Evolutionary conservation across 2,113 vertebrate species (phyloP), one percentile per base, ranked within the genome.

Genomic region (Crypturellus undulatus): DNA sequence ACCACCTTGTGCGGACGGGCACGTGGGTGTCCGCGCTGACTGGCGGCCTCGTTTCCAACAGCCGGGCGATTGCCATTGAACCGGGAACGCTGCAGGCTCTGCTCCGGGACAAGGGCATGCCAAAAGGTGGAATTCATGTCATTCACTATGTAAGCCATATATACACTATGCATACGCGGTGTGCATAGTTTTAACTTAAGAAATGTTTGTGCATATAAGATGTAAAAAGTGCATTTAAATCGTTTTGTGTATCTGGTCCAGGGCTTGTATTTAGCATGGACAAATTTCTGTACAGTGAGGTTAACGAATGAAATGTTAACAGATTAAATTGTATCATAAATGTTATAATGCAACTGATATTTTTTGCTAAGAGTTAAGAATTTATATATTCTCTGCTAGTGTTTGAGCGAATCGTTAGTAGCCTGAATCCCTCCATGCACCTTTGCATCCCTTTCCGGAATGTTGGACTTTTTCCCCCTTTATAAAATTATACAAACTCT

Each of bases 61-160:
- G 93, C 13, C 12, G 75, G 97, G 81, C 95, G 96, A 89, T 94
- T 62, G 2, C 81, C 93, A 62, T 60, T 93, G 87, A 95, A 79
- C 97, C 89, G 78, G 77, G 51, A 96, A 89, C 26, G 84, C 77
- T 69, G 78, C 13, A 77, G 94, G 62, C 84, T 96, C 93, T 10
- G 70, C 90, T 91, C 91, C 79, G 86, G 83, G 58, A 59, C 24
- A 76, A 93, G 92, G 93, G 77, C 84, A 76, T 84, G 68, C 60
- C 89, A 83, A 77, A 90, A 92, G 79, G 89, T 95, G 94, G 93
- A 94, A 95, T 94, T 96, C 84, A 80, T 86, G 93, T 96, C 52
- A 28, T 84, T 96, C 84, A 96, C 95, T 78, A 85, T 96, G 96
- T 96, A 98, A 98, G 98, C 98, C 98, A 98, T 98, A 98, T 92